Conservation (phyloP, 2,797 vertebrate species). For the Diplodus sargus region DNA sequence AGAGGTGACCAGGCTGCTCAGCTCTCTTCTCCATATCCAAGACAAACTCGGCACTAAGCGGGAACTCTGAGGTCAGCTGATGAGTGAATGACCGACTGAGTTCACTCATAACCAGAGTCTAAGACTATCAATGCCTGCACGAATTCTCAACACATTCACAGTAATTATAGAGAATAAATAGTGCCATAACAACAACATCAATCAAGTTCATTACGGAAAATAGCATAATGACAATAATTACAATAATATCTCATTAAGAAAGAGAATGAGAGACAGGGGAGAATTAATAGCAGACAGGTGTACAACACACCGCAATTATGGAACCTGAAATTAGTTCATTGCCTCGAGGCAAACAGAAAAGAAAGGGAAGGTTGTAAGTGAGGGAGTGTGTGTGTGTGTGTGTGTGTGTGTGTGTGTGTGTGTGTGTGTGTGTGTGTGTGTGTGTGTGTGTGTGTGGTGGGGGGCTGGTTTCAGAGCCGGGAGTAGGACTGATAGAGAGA, state of each 20-base stretch:
- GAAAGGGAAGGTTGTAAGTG: slow-evolving; percentile 85
- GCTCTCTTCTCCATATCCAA: slow-evolving; percentile 85
- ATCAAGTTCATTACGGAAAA: slow-evolving; percentile 87
- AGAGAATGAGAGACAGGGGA: slow-evolving; percentile 88
- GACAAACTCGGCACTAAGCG: slow-evolving; percentile 84
- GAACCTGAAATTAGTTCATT: slow-evolving; percentile 98
- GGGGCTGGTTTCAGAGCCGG: slow-evolving; percentile 52
- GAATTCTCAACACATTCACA: slow-evolving; percentile 59
- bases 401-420: slow-evolving; percentile 38
- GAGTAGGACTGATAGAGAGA: slow-evolving; percentile 80
- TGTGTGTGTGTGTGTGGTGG: slow-evolving; percentile 2
- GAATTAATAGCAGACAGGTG: slow-evolving; percentile 98
- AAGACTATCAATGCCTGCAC: slow-evolving; percentile 28
- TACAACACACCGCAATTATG: slow-evolving; percentile 98
- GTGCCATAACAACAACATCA: slow-evolving; percentile 82
- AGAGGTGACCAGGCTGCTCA: slow-evolving; percentile 85
- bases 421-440: slow-evolving; percentile 40
- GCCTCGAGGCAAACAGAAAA: slow-evolving; percentile 92
- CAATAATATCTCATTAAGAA: slow-evolving; percentile 89
- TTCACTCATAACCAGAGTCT: slow-evolving; percentile 64
- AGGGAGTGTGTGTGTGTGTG: slow-evolving; percentile 47
- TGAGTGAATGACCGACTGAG: slow-evolving; percentile 62
- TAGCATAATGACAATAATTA: slow-evolving; percentile 89
- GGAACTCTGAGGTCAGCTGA: slow-evolving; percentile 86
- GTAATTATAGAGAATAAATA: slow-evolving; percentile 82